Conservation (phyloP, 1,140 invertebrate species). For the Pararge aegeria region DNA sequence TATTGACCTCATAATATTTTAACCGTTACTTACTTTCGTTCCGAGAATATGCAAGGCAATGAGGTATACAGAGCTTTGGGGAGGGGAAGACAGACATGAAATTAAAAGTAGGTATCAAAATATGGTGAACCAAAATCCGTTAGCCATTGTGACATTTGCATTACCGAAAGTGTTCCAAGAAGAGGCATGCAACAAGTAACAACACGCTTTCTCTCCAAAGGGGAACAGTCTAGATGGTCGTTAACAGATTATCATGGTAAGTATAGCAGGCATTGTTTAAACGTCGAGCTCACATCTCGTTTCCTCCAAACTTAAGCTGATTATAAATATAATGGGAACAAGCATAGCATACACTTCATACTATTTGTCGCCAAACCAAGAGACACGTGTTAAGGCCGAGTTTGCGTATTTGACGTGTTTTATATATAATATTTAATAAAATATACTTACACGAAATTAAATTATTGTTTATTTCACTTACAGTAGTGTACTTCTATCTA, state of each 20-base stretch:
- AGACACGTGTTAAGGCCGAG: too few relatives aligned
- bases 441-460: too few relatives aligned
- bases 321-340: neutral
- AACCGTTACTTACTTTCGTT: constrained; percentile 8
- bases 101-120: constrained; percentile 47
- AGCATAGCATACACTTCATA: too few relatives aligned
- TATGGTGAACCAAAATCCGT: constrained; percentile 52
- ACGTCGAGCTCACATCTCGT: constrained; percentile 8
- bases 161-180: constrained; percentile 68
- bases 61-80: constrained; percentile 20
- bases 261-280: constrained; percentile 51
- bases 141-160: constrained; percentile 72
- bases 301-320: neutral
- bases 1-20: constrained; percentile 6
- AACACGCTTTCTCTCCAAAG: constrained; percentile 66
- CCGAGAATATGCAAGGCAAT: constrained; percentile 13
- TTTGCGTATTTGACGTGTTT: too few relatives aligned
- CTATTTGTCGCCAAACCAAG: too few relatives aligned
- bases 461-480: too few relatives aligned
- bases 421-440: too few relatives aligned
- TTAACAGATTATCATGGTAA: constrained; percentile 70
- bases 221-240: constrained; percentile 58
- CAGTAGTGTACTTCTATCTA: too few relatives aligned
- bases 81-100: constrained; percentile 37
- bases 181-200: constrained; percentile 52